phyloP scores from a whole-genome alignment of 2,797 vertebrate genomes.

The Sebastes oblongus region DNA sequence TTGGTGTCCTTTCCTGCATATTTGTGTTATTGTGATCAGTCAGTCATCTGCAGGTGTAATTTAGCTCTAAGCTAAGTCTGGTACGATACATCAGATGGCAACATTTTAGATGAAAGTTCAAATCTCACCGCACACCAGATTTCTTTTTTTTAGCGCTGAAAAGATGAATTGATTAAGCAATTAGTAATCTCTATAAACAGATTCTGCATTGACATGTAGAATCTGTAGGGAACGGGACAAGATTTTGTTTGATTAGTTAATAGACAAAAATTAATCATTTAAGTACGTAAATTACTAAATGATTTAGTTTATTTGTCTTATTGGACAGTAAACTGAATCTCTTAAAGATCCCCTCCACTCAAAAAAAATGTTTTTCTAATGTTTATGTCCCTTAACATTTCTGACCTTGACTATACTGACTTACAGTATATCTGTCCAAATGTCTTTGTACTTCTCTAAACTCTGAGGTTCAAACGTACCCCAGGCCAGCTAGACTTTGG shows the following conservation, averaged over 20 bases:
- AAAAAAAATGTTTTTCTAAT: too few species aligned
- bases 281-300: too few species aligned
- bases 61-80: neutral
- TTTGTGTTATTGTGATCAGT: neutral
- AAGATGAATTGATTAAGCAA: neutral
- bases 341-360: too few species aligned
- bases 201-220: too few species aligned
- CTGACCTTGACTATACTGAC: too few species aligned
- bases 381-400: too few species aligned
- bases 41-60: neutral
- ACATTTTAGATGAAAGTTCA: neutral
- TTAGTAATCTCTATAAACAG: neutral
- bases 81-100: neutral
- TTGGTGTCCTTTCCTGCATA: neutral
- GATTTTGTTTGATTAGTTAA: too few species aligned
- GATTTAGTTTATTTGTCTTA: neutral
- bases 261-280: fast-evolving
- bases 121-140: neutral
- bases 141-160: neutral
- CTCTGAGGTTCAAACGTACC: too few species aligned
- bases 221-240: too few species aligned
- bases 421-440: too few species aligned
- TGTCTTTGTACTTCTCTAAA: too few species aligned
- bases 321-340: neutral
- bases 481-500: too few species aligned